Conservation (phyloP, 35 echinoderm and acorn worm genomes). For the Holothuria glaberrima region DNA sequence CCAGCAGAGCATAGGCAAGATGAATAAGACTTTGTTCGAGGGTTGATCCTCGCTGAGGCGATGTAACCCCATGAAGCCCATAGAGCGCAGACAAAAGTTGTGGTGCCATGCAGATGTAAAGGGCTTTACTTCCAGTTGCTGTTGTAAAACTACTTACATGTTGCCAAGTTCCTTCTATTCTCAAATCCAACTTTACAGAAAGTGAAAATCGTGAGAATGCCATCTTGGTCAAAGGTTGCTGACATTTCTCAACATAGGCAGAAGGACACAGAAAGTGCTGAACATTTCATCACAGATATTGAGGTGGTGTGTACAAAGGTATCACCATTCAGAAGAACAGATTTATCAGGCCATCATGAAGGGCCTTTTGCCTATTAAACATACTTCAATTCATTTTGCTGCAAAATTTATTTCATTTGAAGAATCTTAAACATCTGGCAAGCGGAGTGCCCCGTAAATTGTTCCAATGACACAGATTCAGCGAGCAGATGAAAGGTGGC, state of each 20-base stretch:
- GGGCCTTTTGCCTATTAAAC: background rate
- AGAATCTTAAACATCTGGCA: background rate
- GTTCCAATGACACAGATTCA: no score
- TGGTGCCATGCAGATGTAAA: no score
- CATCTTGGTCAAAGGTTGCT: slow-evolving; percentile 29
- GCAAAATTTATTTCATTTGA: background rate
- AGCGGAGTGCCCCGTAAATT: background rate
- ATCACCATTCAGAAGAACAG: background rate
- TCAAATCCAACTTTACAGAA: no score
- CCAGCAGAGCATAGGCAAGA: no score
- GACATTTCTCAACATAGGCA: slow-evolving; percentile 2
- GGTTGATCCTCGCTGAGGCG: no score
- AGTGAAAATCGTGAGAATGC: no score
- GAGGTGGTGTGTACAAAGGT: slow-evolving; percentile 29
- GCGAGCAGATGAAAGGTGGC: no score
- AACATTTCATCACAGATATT: slow-evolving; percentile 22
- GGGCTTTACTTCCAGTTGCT: no score
- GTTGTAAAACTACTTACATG: no score
- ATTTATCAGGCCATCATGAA: slow-evolving; percentile 25
- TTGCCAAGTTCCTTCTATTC: no score
- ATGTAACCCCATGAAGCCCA: no score
- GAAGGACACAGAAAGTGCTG: background rate
- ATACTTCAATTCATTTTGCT: background rate
- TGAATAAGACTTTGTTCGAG: background rate
- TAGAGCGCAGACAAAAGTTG: no score